Base-by-base conservation (phyloP, 2,797 vertebrate genomes). In the Dendrocincla tyrannina region DNA sequence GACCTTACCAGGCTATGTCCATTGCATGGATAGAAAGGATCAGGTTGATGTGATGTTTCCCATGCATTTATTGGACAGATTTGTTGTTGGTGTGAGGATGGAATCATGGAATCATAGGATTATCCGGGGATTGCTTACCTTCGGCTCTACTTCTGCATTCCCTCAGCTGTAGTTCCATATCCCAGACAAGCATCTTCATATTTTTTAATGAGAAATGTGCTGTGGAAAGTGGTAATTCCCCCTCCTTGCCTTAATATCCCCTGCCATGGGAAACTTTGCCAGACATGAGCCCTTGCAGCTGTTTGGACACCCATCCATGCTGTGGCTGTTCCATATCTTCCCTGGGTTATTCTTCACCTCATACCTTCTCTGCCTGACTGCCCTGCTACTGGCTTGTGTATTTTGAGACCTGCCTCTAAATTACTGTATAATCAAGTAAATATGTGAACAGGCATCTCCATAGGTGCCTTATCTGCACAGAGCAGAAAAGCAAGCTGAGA, bases 301-400 rank as follows among this genome's bases (percentile, higher is more conserved):
- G 2, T 62, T 84, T 68, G 53, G 53, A 55, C 18, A 68, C 7
- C 20, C 52, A 60, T 24, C 44, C 35, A 52, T 0, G 0, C 11
- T 11, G 8, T 52, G 49, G 19, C 19, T 69, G 16, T 30, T 73
- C 46, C 15, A 1, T 18, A 41, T 5, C 39, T 46, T 73, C 39
- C 35, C 55, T 67, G 52, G 28, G 42, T 44, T 73, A 37, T 80
- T 70, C 25, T 44, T 5, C 30, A 53, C 46, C 39, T 47, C 39
- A 11, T 14, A 42, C 9, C 14, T 67, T 41, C 35, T 80, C 18
- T 77, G 20, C 5, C 49, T 60, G 19, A 23, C 28, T 52, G 11
- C 41, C 13, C 33, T 64, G 32, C 9, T 53, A 17, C 11, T 85
- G 12, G 10, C 30, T 85, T 52, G 9, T 3, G 4, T 25, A 16